Evolutionary conservation across 2,888 invertebrate genomes (phyloP), one percentile per base, ranked within the genome.

Genomic region (Chrysina gloriosa): DNA sequence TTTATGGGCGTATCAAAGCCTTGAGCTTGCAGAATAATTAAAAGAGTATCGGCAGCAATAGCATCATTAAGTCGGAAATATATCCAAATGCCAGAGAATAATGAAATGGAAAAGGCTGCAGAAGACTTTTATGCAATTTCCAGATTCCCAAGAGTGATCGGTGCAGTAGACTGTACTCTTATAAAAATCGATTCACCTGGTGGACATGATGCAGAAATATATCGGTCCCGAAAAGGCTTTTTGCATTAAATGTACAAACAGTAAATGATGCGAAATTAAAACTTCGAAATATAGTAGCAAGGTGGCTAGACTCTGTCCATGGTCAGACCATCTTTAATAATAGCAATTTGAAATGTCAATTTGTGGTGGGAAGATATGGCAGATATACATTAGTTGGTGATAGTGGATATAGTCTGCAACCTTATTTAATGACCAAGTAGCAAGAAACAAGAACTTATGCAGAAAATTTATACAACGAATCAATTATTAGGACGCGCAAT

Each of bases 161-260:
- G 67, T 29, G 63, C 64, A 9, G 56, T 69, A 9, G 71, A 69
- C 39, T 71, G 68, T 23, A 72, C 68, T 7, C 63, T 70, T 54
- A 34, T 71, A 5, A 64, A 58, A 63, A 71, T 71, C 39, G 66
- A 69, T 47, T 67, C 70, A 16, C 63, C 66, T 21, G 70, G 68
- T 39, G 71, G 74, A 47, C 45, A 65, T 7, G 63, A 71, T 52
- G 67, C 71, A 25, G 73, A 75, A 67, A 64, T 65, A 11, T 74
- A 69, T 34, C 50, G 72, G 72, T n/a, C 67, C 63, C 14, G 74
- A 45, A 78, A 75, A 69, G 72, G 73, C 19, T 76, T 64, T 78
- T 78, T 72, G 73, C 74, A 21, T 39, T 78, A 2, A 79, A 78
- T 69, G 76, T 79, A 9, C 77, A 78, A 67, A 71, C 73, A 7